Base-by-base conservation (phyloP, 2,888 invertebrate species). In the Pecten maximus region DNA sequence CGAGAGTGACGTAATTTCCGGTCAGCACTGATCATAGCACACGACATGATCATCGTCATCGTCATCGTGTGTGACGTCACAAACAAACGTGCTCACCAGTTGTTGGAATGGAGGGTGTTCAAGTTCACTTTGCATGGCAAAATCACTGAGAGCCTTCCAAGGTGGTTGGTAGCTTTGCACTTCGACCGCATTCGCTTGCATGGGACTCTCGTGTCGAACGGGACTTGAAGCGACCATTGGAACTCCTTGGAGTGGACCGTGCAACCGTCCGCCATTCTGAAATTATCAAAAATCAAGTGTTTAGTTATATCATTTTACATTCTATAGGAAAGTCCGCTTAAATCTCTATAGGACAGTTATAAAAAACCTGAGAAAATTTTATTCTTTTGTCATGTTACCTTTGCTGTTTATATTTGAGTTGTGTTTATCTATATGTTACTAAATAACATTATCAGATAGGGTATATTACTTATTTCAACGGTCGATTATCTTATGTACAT, bases 91-190 rank as follows among this genome's bases (percentile, higher is more conserved):
- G 97, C 98, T 99, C 95, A 99, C 99, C 95, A 99, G 98, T 97
- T 99, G 99, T 97, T 99, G 99, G 97, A 99, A 99, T 94, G 99
- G 99, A 23, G 99, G 98, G 91, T 98, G 97, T 95, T 99, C 99
- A 92, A 99, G 97, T 97, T 99, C 99, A 12, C 99, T 98, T 97
- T 99, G 99, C 94, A 99, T 98, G 93, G 99, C 99, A 97, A 99
- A 99, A 97, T 99, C 99, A 90, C 98, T 98, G 90, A 99, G 98
- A 92, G 99, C 99, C 97, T 99, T 99, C 99, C 99, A 99, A 86
- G 96, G 95, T 90, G 99, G 99, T 97, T 99, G 99, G 97, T 99
- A 99, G 93, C 99, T 98, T 95, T 98, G 98, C 50, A 98, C 98
- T 97, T 99, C 99, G 91, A 99, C 97, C 60, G 98, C 98, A 96